Base-by-base conservation (phyloP, 1,140 invertebrate genomes). In the Drosophila equinoxialis region DNA sequence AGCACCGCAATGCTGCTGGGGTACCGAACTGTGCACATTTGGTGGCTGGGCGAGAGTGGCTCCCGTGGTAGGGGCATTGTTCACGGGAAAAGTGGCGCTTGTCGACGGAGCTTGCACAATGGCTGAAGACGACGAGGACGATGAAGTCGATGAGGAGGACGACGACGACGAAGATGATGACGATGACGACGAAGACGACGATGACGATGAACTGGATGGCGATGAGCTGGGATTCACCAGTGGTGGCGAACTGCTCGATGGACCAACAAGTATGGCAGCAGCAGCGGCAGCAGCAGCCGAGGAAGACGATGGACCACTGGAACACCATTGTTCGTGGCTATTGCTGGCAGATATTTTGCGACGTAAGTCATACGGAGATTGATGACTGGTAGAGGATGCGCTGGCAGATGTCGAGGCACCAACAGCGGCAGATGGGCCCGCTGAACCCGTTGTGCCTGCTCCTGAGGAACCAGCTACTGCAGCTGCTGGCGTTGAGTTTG, bases 301-400 rank as follows among this genome's bases (percentile, higher is more conserved):
- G 39, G 85, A 91, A 90, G 62, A 86, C 85, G 72, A 67, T 23
- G 81, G 75, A 54, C 68, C 79, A 68, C 45, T 61, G 63, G 72
- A 69, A 77, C 86, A 83, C 90, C 92, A 91, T 60, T 86, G 84
- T n/a, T 95, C 94, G 81, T 95, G 94, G 86, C 94, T 94, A 51
- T 93, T 94, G 57, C 95, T 95, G 71, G 95, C 95, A 68, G 95
- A 95, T 78, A 96, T 97, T 93, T 97, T 97, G 78, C 96, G 94
- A 73, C 96, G 94, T 79, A 97, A 93, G 92, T 97, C 97, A 89
- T 97, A 97, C 0, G 96, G 96, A 62, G 96, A 96, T 85, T 97
- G 96, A 92, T 97, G 96, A 73, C 93, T 94, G 67, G 93, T 86
- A 69, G 64, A 87, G 69, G 64, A 63, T 30, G 68, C 62, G 20